Percentiles rank a stretch among this genome's conserved stretches.
phyloP scores from a whole-genome alignment of 1,140 invertebrate species.

The Danaus plexippus region DNA sequence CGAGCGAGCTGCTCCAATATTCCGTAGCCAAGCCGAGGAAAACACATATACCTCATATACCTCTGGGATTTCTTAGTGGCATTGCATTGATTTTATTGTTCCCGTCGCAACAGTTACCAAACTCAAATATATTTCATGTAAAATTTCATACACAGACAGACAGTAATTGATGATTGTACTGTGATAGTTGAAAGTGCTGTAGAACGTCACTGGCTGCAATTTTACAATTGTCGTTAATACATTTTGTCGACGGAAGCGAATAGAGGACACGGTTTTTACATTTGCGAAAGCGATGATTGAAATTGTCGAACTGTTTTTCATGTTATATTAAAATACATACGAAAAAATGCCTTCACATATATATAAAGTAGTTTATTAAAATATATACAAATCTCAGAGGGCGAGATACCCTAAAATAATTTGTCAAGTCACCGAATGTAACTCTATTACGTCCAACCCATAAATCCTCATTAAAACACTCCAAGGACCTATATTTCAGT shows the following conservation, averaged over 20 bases:
- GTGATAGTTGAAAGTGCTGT: slow-evolving; percentile 49
- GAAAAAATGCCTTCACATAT: too few species aligned
- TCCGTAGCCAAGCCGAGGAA: slow-evolving; percentile 19
- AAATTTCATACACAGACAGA: background rate
- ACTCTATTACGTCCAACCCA: slow-evolving; percentile 23
- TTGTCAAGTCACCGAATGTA: slow-evolving; percentile 25
- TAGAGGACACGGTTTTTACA: background rate
- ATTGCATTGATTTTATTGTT: slow-evolving; percentile 40
- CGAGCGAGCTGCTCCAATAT: slow-evolving; percentile 14
- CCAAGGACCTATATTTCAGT: slow-evolving; percentile 27
- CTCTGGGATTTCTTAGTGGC: slow-evolving; percentile 27
- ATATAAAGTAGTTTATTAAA: background rate
- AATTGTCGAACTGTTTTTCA: too few species aligned
- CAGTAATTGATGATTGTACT: slow-evolving; percentile 39
- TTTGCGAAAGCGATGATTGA: too few species aligned
- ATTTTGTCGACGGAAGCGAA: slow-evolving; percentile 32
- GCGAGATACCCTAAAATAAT: slow-evolving; percentile 21
- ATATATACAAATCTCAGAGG: slow-evolving; percentile 12
- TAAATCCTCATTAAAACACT: slow-evolving; percentile 35
- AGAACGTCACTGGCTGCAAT: slow-evolving; percentile 54
- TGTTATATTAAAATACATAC: too few species aligned
- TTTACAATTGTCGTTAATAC: slow-evolving; percentile 69
- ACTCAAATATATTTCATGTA: slow-evolving; percentile 42
- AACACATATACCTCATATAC: slow-evolving; percentile 30
- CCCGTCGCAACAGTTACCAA: slow-evolving; percentile 6